Evolutionary conservation across 2,888 invertebrate species (phyloP).

Genomic region (Subacronicta megacephala): DNA sequence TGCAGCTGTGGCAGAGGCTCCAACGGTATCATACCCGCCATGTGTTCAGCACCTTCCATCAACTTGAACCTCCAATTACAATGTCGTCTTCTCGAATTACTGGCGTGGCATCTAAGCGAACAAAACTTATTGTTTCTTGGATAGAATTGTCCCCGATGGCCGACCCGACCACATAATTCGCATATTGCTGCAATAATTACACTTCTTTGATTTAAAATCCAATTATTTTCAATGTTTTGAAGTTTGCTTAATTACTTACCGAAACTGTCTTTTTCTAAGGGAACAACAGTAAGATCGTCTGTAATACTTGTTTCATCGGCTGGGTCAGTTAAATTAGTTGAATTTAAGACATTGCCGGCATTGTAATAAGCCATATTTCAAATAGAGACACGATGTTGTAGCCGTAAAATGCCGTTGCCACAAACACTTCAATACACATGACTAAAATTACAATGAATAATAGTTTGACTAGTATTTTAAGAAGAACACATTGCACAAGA

Average conservation of each 20-base stretch:
- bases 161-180: conserved; percentile 83
- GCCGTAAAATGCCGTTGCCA: conserved; percentile 65
- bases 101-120: conserved; percentile 78
- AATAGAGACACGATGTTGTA: conserved; percentile 58
- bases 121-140: conserved; percentile 81
- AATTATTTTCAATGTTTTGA: conserved; percentile 3
- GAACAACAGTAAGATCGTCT: conserved; percentile 94
- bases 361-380: conserved; percentile 82
- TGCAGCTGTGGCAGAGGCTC: conserved; percentile 86
- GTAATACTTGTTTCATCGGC: conserved; percentile 73
- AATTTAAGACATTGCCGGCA: conserved; percentile 71
- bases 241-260: conserved; percentile 88
- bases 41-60: conserved; percentile 85
- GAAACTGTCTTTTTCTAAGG: conserved; percentile 96
- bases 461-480: conserved; percentile 20
- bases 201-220: conserved; percentile 16
- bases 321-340: conserved; percentile 60
- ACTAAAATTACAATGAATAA: conserved; percentile 57
- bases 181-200: conserved; percentile 77
- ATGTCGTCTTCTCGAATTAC: conserved; percentile 66
- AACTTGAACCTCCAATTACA: conserved; percentile 82
- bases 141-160: conserved; percentile 81
- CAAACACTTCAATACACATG: conserved; percentile 82
- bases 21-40: conserved; percentile 85
- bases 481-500: conserved; percentile 1